A percentile compares a stretch with the other conserved stretches of the same genome.
These are phyloP conservation scores for Numenius arquata DNA, from an alignment of 2,113 vertebrate genomes.

Conservation along the genomic window DNA sequence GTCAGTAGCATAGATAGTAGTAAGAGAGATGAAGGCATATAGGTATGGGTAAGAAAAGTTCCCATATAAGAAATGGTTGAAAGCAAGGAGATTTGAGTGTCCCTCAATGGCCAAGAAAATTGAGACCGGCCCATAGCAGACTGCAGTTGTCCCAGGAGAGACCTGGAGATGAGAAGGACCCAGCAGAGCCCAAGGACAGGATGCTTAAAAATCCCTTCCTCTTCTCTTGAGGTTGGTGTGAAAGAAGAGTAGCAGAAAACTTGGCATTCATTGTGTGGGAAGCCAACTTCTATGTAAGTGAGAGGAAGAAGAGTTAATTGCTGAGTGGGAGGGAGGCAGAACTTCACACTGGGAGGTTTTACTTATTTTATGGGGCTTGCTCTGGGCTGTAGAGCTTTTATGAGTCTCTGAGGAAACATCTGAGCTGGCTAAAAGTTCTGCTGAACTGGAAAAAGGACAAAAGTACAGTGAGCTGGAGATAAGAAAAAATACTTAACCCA, in stretches of 20 bases:
- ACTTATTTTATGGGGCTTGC: slow-evolving; percentile 29
- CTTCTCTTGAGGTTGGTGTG: neutral
- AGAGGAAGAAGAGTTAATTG: slow-evolving; percentile 33
- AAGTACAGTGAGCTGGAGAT: slow-evolving; percentile 13
- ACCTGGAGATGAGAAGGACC: neutral
- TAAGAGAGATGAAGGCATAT: neutral
- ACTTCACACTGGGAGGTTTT: slow-evolving; percentile 49
- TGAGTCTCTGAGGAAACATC: slow-evolving; percentile 43
- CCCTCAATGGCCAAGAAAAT: neutral
- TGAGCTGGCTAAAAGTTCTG: slow-evolving; percentile 1
- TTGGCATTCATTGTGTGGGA: neutral
- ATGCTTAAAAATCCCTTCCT: neutral
- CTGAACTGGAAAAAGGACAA: neutral
- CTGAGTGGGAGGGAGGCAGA: neutral
- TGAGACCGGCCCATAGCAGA: neutral
- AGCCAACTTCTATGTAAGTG: neutral
- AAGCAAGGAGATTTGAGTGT: neutral
- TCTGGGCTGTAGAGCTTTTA: slow-evolving; percentile 42
- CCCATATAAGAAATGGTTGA: neutral
- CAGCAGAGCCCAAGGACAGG: neutral
- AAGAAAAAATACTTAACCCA: slow-evolving; percentile 17
- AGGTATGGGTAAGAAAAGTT: neutral
- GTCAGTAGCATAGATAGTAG: neutral
- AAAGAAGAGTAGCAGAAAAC: neutral
- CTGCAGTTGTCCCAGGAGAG: neutral